Base-by-base conservation (phyloP, 2,888 invertebrate species). In the Imbricaverruca yamaguchii region DNA sequence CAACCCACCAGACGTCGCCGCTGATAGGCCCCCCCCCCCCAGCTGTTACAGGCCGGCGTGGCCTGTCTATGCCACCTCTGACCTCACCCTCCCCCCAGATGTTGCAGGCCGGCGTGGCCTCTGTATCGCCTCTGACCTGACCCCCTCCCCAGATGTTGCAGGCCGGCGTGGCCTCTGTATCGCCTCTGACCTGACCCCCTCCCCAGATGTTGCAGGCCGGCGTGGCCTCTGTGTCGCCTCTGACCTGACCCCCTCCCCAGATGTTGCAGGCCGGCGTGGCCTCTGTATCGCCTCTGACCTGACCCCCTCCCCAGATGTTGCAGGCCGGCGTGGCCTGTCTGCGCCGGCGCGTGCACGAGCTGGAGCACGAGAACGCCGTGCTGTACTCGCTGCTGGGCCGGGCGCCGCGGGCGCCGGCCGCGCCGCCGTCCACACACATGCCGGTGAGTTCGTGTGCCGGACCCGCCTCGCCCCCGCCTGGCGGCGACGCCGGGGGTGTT, bases 251-350 rank as follows among this genome's bases (percentile, higher is more conserved):
- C 39, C 39, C 39, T 39, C 39, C 39, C 39, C 39, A 39, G 93
- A 92, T 92, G 85, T 89, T 94, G 82, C 91, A 93, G 83, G 94
- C 94, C 86, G 94, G 94, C 88, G 90, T 94, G 86, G 90, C 91
- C 82, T 91, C 91, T 83, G 89, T 94, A n/a, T 39, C 39, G 1
- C 39, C 39, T 3, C 39, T 39, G 39, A 39, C 39, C 39, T 1
- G 39, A 39, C 39, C 39, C 39, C 39, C 39, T 39, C 79, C 77
- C 67, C 88, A 93, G 93, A 92, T 92, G 85, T 89, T 94, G 82
- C 91, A 93, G 83, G 94, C 94, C 86, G 94, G 94, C 88, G 90
- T 94, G 86, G 90, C 91, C 82, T 91, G 91, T 83, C 89, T 94
- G 23, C 92, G 93, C 85, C 90, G 90, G 83, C 90, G 92, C 83